These are phyloP conservation scores for Galemys pyrenaicus DNA, from an alignment of 2,113 vertebrate genomes.

Conservation along the genomic window DNA sequence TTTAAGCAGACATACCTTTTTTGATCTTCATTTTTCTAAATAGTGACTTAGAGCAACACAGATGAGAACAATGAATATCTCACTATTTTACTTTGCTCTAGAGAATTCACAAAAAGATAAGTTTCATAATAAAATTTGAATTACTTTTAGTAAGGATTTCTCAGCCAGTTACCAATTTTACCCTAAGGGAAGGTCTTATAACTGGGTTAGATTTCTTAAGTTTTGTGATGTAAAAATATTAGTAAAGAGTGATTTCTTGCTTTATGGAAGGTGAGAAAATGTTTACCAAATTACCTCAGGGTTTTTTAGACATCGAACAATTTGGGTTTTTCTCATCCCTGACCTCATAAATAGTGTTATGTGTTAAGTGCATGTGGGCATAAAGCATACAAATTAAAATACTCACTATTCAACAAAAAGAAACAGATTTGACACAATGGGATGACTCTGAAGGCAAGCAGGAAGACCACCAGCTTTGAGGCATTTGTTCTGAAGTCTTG, in stretches of 20 bases:
- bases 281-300: neutral
- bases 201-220: neutral
- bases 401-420: neutral
- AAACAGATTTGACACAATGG: neutral
- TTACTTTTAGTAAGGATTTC: slow-evolving; percentile 14
- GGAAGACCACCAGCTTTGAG: neutral
- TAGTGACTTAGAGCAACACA: neutral
- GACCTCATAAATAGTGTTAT: slow-evolving; percentile 19
- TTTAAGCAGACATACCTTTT: slow-evolving; percentile 18
- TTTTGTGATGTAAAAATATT: neutral
- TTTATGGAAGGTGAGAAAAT: neutral
- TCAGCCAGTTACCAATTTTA: neutral
- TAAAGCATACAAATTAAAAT: neutral
- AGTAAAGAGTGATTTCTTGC: neutral
- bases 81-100: neutral
- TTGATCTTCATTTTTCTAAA: slow-evolving; percentile 16
- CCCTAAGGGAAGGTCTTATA: neutral
- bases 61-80: neutral
- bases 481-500: neutral
- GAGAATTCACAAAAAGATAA: neutral
- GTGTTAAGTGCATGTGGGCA: neutral
- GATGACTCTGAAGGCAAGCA: neutral
- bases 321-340: neutral
- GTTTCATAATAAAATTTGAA: neutral
- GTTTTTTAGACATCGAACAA: neutral